Base-by-base conservation (phyloP, 2,888 invertebrate genomes). In the Drosophila hamatofila region DNA sequence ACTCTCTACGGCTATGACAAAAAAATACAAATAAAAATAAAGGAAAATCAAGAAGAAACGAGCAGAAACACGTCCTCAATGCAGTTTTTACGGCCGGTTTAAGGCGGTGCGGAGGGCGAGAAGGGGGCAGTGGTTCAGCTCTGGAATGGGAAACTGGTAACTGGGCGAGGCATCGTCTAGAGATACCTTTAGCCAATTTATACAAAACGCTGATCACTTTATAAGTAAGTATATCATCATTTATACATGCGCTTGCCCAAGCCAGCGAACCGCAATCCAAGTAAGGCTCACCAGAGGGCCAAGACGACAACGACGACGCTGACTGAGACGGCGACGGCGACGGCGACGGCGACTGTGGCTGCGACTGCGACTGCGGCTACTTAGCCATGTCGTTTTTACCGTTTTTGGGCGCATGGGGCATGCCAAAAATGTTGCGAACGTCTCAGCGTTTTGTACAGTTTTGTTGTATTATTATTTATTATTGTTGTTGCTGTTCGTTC, bases 381-480 rank as follows among this genome's bases (percentile, higher is more conserved):
- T 81, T 77, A 71, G 71, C 81, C 82, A 87, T 75, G 84, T 89
- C 70, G 80, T 75, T 89, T 87, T 89, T 84, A 84, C 88, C 85
- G 89, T 89, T 88, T 89, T 80, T 64, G 88, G 88, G 87, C 70
- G 75, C 72, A 80, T 74, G 72, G 69, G 69, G 83, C 81, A 88
- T 83, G 83, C 81, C 89, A 84, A 84, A 84, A 83, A 84, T 84
- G 83, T 66, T 75, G 74, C 58, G 67, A 65, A 66, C 80, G 77
- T 84, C 72, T 71, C 70, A 82, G 72, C 86, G 72, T 83, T 89
- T 84, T 84, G 84, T 84, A 83, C 84, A 80, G 83, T 83, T 84
- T 88, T 83, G 77, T 75, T 75, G 76, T 41, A 61, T 21, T 23
- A 12, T 25, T 49, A 35, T 37, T 46, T 57, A 25, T 51, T 60